Base-by-base conservation (phyloP, 1,140 invertebrate species). In the Thaumatotibia leucotreta region DNA sequence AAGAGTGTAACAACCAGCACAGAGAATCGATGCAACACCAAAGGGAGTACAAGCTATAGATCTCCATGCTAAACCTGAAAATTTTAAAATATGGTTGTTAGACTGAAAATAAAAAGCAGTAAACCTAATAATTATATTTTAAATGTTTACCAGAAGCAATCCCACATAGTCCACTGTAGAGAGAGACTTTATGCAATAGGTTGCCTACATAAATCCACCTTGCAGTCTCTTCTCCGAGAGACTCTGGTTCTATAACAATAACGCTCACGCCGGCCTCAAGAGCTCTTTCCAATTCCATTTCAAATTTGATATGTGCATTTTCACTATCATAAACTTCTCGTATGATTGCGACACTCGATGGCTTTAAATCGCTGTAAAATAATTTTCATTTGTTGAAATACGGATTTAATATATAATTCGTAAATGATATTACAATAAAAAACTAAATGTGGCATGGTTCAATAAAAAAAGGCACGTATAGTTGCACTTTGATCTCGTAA, bases 121-220 rank as follows among this genome's bases (percentile, higher is more conserved):
- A 24, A 20, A 1, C 0, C 3, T 10, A 35, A 22, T 9, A n/a
- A 62, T 22, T 10, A 6, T 11, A 3, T 1, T 22, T 33, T 24
- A 24, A 22, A 58, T 23, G 5, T 23, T 31, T 75, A 96, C 95
- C 95, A 92, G 94, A 92, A 32, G 94, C 85, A 75, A 97, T 92
- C 63, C 96, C 94, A 67, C 94, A 93, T 67, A 97, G 79, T 64
- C 97, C 97, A 66, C 95, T 93, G 52, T 97, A 85, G 24, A 98
- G 95, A 54, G 97, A 96, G 66, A 96, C 96, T 92, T 98, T 98
- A 87, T 98, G 97, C 77, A 99, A 93, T 91, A 96, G 97, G 92
- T 99, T 98, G 65, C 98, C 98, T 68, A 98, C 95, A 69, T 94
- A 93, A 78, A 99, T 98, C 97, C 97, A 99, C 76, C 96, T 93